Conservation (phyloP, 2,888 invertebrate species). For the Thera britannica region DNA sequence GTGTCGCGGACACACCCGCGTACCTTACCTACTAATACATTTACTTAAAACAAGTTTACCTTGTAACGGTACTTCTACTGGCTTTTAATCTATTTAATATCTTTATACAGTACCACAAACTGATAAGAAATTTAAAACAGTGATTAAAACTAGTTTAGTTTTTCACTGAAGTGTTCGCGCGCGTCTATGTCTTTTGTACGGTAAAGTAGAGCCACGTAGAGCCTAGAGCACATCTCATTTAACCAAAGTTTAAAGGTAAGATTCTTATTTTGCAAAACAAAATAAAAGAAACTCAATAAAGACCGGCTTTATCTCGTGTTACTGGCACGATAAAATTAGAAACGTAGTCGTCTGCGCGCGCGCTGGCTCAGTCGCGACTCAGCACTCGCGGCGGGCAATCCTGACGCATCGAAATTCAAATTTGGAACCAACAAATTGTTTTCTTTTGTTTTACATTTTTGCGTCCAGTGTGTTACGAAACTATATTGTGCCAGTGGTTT, state of each 20-base stretch:
- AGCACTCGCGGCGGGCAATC: constrained; percentile 57
- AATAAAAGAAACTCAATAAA: constrained; percentile 76
- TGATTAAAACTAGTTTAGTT: background rate
- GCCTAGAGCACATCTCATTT: background rate
- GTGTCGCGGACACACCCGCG: constrained; percentile 47
- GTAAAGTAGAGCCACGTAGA: constrained; percentile 3
- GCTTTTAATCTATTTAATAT: constrained; percentile 43
- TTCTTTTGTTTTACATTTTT: constrained; percentile 56
- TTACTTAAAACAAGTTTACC: constrained; percentile 42
- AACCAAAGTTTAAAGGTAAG: constrained; percentile 22
- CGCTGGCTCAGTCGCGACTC: constrained; percentile 53
- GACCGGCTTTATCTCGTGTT: constrained; percentile 82
- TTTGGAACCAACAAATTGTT: constrained; percentile 51
- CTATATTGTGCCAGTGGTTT: constrained; percentile 65
- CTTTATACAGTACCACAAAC: constrained; percentile 1
- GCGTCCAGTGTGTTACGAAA: constrained; percentile 48
- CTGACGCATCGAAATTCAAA: constrained; percentile 50
- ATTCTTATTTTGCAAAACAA: constrained; percentile 51
- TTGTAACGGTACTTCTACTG: constrained; percentile 48
- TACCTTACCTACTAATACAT: constrained; percentile 6
- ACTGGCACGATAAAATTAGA: constrained; percentile 82
- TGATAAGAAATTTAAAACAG: constrained; percentile 8
- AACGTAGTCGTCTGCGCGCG: constrained; percentile 52
- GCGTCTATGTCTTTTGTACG: constrained; percentile 26
- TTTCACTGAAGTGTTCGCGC: background rate